Evolutionary conservation across 2,797 vertebrate genomes (phyloP).

Genomic region (Calcarius lapponicus): DNA sequence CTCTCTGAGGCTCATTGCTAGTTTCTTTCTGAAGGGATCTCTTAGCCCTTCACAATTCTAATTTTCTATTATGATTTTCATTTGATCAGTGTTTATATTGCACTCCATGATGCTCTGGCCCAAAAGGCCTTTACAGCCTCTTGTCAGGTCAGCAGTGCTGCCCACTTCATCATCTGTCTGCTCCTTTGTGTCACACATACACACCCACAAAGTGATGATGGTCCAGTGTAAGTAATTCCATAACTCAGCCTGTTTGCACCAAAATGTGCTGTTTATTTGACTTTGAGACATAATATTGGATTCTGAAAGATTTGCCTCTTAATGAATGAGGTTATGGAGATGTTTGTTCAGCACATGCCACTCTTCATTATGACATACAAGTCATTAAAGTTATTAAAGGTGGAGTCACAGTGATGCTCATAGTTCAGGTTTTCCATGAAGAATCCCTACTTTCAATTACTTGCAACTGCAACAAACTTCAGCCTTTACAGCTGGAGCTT

Average conservation of each 20-base stretch:
- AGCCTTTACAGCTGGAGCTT: not conserved
- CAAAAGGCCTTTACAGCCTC: not conserved
- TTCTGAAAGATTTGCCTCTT: not conserved
- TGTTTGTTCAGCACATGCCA: constrained; percentile 37
- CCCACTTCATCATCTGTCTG: not conserved
- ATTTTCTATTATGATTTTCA: not conserved
- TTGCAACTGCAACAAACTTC: not conserved
- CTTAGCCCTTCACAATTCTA: not conserved
- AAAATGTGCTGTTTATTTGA: constrained; percentile 43
- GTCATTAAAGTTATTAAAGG: constrained; percentile 46
- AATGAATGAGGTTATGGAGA: constrained; percentile 62
- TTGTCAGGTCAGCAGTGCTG: not conserved
- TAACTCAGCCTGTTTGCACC: constrained; percentile 45
- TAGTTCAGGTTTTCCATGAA: constrained; percentile 31
- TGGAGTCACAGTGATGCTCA: constrained; percentile 22
- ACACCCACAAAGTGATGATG: constrained; percentile 2
- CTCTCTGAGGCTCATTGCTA: not conserved
- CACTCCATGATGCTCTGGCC: not conserved
- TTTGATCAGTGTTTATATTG: not conserved
- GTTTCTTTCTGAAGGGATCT: not conserved
- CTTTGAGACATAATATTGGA: constrained; percentile 20
- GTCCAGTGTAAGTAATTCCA: constrained; percentile 33
- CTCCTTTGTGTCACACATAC: not conserved
- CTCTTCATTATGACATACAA: constrained; percentile 18
- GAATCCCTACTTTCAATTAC: not conserved